Percentiles rank a stretch among this genome's conserved stretches.
phyloP scores from a whole-genome alignment of 2,888 invertebrate species.

The Orthosia gracilis region DNA sequence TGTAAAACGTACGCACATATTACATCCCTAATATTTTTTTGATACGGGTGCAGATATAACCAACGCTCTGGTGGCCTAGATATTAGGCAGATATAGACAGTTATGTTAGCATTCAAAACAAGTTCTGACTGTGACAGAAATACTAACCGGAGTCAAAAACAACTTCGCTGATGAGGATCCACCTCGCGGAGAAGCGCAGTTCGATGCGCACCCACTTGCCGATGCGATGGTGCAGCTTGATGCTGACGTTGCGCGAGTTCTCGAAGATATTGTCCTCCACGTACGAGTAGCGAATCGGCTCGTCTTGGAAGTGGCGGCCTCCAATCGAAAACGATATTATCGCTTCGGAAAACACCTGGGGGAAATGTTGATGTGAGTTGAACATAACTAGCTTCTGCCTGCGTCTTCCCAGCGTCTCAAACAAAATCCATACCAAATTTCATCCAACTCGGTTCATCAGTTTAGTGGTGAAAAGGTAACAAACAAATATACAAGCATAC shows the following conservation, averaged over 20 bases:
- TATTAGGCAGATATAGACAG: no score
- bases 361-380: not conserved
- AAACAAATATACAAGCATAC: no score
- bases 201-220: slow-evolving; percentile 95
- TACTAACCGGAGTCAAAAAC: slow-evolving; percentile 95
- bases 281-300: slow-evolving; percentile 94
- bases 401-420: no score
- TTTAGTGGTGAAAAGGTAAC: no score
- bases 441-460: no score
- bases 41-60: no score
- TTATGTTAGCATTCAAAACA: no score
- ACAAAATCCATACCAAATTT: no score
- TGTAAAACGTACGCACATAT: no score
- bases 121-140: not conserved
- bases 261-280: slow-evolving; percentile 95
- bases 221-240: slow-evolving; percentile 95
- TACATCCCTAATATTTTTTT: no score
- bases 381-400: not conserved
- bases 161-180: slow-evolving; percentile 98
- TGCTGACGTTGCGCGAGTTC: slow-evolving; percentile 95
- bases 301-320: slow-evolving; percentile 94
- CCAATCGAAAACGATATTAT: slow-evolving; percentile 95
- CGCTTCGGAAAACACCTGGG: slow-evolving; percentile 95
- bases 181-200: slow-evolving; percentile 95
- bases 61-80: no score